These are phyloP conservation scores for Oncorhynchus keta DNA, from an alignment of 2,113 vertebrate species.

Conservation along the genomic window DNA sequence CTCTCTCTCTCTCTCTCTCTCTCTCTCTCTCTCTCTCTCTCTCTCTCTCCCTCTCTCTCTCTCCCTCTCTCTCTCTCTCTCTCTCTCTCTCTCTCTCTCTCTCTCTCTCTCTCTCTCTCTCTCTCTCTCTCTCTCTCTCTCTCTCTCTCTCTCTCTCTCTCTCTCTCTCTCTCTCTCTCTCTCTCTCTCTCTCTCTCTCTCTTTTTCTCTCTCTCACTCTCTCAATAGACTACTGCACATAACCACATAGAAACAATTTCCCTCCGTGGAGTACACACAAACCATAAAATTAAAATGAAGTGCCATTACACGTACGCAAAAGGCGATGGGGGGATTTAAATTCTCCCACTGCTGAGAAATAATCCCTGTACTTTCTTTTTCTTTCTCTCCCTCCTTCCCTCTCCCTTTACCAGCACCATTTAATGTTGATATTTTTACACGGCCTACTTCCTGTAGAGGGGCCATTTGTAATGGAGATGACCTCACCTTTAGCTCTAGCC, in stretches of 20 bases:
- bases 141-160: conserved; percentile 26
- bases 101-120: conserved; percentile 35
- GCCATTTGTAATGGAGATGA: conserved; percentile 32
- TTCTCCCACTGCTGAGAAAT: conserved; percentile 28
- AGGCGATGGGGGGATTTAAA: conserved; percentile 23
- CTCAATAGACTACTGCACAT: conserved; percentile 71
- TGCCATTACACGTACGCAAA: conserved; percentile 68
- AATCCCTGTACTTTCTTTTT: conserved; percentile 31
- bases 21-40: conserved; percentile 14
- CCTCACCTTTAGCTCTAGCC: conserved; percentile 28
- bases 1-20: conserved; percentile 49
- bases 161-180: conserved; percentile 52
- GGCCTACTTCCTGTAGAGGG: conserved; percentile 25
- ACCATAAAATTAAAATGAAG: conserved; percentile 79
- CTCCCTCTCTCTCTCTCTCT: conserved; percentile 53
- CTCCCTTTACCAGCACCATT: neutral
- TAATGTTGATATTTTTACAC: neutral
- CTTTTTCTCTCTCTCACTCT: conserved; percentile 43
- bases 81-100: conserved; percentile 38
- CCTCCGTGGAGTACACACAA: conserved; percentile 74
- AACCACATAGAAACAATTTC: conserved; percentile 76
- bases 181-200: conserved; percentile 54
- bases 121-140: conserved; percentile 49
- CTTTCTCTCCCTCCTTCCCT: conserved; percentile 6
- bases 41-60: conserved; percentile 54